A percentile compares a stretch with the other conserved stretches of the same genome.
Evolutionary conservation across 2,113 vertebrate genomes (phyloP).

Genomic region (Vidua chalybeata): DNA sequence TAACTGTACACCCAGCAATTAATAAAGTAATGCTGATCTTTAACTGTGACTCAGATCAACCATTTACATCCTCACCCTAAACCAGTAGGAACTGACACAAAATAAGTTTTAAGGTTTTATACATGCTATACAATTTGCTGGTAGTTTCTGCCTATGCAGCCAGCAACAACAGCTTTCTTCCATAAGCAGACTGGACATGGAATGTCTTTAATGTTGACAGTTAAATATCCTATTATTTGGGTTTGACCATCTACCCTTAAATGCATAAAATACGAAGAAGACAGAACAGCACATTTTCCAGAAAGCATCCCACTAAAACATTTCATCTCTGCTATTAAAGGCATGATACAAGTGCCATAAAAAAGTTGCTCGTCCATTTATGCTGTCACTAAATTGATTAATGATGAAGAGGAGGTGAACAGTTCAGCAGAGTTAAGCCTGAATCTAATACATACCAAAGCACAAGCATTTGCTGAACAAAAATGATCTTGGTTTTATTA

Average conservation of each 20-base stretch:
- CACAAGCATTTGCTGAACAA: conserved; percentile 18
- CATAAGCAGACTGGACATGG: conserved; percentile 26
- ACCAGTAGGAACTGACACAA: neutral
- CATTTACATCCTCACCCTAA: neutral
- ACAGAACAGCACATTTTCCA: neutral
- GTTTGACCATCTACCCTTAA: neutral
- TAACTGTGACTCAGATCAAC: neutral
- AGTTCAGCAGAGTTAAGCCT: conserved; percentile 73
- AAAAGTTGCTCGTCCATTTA: conserved; percentile 64
- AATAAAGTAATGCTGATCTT: neutral
- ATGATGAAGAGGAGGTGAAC: conserved; percentile 69
- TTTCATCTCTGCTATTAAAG: conserved; percentile 58
- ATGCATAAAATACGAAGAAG: conserved; percentile 22
- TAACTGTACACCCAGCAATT: neutral
- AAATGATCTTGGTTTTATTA: conserved; percentile 64
- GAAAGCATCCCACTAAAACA: conserved; percentile 23
- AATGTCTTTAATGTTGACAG: conserved; percentile 49
- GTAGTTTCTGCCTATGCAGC: neutral
- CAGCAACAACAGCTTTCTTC: neutral
- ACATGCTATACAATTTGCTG: neutral
- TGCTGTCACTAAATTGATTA: conserved; percentile 69
- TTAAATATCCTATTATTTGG: neutral
- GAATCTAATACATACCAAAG: conserved; percentile 56
- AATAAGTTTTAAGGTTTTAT: neutral
- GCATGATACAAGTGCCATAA: conserved; percentile 51